phyloP scores from a whole-genome alignment of 2,113 vertebrate species.

The Apodemus speciosus region DNA sequence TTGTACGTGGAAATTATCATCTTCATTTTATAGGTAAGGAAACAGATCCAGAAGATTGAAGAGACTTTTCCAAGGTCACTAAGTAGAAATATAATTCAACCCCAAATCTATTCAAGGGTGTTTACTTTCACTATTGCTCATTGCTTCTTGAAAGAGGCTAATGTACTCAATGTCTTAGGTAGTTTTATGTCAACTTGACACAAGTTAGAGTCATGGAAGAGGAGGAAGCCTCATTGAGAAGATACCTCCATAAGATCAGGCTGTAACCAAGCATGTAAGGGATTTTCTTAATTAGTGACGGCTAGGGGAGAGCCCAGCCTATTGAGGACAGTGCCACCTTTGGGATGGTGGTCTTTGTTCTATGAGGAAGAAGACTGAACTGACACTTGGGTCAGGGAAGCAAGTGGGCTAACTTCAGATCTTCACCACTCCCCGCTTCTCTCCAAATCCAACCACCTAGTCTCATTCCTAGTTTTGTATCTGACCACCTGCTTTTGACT shows the following conservation, averaged over 20 bases:
- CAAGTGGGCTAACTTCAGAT: background rate
- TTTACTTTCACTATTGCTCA: background rate
- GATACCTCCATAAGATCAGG: background rate
- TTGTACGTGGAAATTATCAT: slow-evolving; percentile 32
- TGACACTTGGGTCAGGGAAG: background rate
- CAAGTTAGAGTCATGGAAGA: background rate
- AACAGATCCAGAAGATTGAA: slow-evolving; percentile 41
- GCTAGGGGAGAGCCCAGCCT: background rate
- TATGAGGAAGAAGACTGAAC: background rate
- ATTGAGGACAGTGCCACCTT: background rate
- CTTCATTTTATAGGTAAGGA: slow-evolving; percentile 51
- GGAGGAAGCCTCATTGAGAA: background rate
- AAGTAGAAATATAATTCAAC: slow-evolving; percentile 36
- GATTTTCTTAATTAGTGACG: background rate
- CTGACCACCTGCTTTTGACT: background rate
- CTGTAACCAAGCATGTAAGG: too few relatives aligned
- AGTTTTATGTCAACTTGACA: background rate
- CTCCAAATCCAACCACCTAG: background rate
- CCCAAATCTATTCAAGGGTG: background rate
- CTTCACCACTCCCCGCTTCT: background rate
- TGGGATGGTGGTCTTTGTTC: background rate
- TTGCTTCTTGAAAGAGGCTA: background rate
- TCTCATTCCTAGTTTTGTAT: background rate
- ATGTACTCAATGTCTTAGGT: background rate
- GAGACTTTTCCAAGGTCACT: slow-evolving; percentile 60